Base-by-base conservation (phyloP, 2,797 vertebrate genomes). In the Adelosebastes latens region DNA sequence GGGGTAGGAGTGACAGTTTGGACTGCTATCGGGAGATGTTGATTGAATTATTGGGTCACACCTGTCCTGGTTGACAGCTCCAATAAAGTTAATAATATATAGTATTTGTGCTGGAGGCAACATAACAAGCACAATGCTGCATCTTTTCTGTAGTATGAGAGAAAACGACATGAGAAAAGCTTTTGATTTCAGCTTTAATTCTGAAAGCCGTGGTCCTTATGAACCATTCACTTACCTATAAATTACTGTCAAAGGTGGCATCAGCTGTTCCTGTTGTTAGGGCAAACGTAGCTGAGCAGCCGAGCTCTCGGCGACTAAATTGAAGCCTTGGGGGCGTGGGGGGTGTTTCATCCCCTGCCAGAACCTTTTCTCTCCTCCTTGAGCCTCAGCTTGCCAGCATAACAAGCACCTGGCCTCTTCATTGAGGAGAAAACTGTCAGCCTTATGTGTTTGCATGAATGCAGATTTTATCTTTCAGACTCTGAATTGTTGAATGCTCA, bases 331-430 rank as follows among this genome's bases (percentile, higher is more conserved):
- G 73, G 77, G 80, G 60, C 14, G 2, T 53, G 16, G 52, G 24
- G 49, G 39, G 46, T 66, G 64, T 87, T 93, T 93, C 80, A 93
- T 92, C 78, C 42, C 22, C 69, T 80, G 88, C 88, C 91, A 92
- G 82, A 83, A 60, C 66, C 82, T 72, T 77, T 81, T 70, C 75
- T 80, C 63, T 78, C 22, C 31, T 84, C 73, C 59, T 83, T 75
- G 53, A 77, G 80, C 77, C 80, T 69, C 70, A 34, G 81, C 82
- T 69, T 60, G 62, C 80, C 79, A 49, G 36, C 74, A 82, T 81
- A 84, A 87, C 31, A 56, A 88, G 85, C 69, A 83, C 56, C 74
- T 52, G 2, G 63, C 73, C 34, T 72, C 60, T 58, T 88, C 32
- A 49, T 66, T 65, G 46, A 69, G 67, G 36, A 72, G 34, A 62